A percentile compares a stretch with the other conserved stretches of the same genome.
Evolutionary conservation across 2,888 invertebrate species (phyloP).

Genomic region (Alcis repandata): DNA sequence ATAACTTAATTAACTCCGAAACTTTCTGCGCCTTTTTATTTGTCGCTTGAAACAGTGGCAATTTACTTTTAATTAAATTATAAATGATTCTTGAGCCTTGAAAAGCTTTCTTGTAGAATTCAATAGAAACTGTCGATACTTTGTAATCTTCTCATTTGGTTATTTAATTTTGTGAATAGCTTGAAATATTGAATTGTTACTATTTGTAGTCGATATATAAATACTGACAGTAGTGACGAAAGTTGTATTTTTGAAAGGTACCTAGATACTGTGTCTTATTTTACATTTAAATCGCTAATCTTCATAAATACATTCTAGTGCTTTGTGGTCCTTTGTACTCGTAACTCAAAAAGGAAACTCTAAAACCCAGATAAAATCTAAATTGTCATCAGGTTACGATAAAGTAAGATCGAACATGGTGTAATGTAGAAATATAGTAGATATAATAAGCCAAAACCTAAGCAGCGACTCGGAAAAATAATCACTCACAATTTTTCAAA

Average conservation of each 20-base stretch:
- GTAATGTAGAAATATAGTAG: too few species aligned
- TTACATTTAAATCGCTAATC: too few species aligned
- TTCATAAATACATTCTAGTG: too few species aligned
- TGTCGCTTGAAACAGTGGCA: constrained; percentile 1
- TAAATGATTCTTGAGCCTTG: not conserved
- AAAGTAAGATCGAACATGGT: too few species aligned
- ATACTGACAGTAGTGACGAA: not conserved
- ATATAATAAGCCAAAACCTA: too few species aligned
- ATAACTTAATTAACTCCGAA: constrained; percentile 4
- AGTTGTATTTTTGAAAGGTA: not conserved
- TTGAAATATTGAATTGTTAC: constrained; percentile 4
- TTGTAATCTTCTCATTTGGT: not conserved
- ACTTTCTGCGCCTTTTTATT: not conserved
- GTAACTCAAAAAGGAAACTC: too few species aligned
- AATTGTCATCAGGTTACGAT: too few species aligned
- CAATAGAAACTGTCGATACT: constrained; percentile 4
- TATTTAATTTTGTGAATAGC: constrained; percentile 12
- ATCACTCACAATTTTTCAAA: not conserved
- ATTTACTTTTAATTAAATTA: constrained; percentile 20
- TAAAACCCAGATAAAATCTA: too few species aligned
- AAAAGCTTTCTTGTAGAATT: constrained; percentile 2
- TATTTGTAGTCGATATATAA: not conserved
- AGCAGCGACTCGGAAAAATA: too few species aligned
- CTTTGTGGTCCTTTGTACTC: too few species aligned
- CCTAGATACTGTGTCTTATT: too few species aligned